Percentiles rank a stretch among this genome's conserved stretches.
Conservation (phyloP, 2,888 invertebrate species). For the Myathropa florea region DNA sequence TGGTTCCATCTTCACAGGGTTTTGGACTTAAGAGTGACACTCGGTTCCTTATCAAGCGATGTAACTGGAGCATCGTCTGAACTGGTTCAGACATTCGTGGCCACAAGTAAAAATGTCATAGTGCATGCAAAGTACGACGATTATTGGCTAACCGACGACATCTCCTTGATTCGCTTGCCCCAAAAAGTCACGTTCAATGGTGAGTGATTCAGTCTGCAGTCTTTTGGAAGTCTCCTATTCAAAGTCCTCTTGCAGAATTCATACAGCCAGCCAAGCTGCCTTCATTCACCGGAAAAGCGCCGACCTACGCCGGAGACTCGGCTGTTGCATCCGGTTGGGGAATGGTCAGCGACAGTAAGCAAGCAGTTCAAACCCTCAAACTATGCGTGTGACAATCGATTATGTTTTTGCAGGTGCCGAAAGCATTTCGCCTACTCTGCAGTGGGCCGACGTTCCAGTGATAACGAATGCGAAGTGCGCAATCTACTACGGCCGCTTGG, state of each 20-base stretch:
- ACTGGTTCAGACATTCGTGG: not conserved
- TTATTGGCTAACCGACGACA: not conserved
- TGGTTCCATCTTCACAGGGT: not conserved
- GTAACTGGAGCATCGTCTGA: not conserved
- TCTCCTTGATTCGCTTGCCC: not conserved
- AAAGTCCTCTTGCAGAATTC: slow-evolving; percentile 74
- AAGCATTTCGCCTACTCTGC: slow-evolving; percentile 79
- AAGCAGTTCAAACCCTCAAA: not conserved
- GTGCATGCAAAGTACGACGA: not conserved
- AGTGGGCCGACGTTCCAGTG: slow-evolving; percentile 79
- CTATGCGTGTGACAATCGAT: not conserved
- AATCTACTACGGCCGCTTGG: slow-evolving; percentile 78
- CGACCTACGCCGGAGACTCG: slow-evolving; percentile 75
- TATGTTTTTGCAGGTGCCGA: slow-evolving; percentile 72
- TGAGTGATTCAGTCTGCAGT: not conserved
- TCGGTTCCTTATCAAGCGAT: not conserved
- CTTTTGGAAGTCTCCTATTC: not conserved
- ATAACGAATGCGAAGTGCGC: slow-evolving; percentile 79
- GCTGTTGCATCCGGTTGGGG: slow-evolving; percentile 82
- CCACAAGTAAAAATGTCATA: not conserved
- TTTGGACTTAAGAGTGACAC: not conserved
- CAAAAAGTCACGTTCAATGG: not conserved
- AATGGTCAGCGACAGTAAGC: slow-evolving; percentile 74
- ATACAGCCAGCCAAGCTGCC: slow-evolving; percentile 79
- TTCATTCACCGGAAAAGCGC: slow-evolving; percentile 74